phyloP scores from a whole-genome alignment of 1,140 invertebrate species.

The Cyclina sinensis region DNA sequence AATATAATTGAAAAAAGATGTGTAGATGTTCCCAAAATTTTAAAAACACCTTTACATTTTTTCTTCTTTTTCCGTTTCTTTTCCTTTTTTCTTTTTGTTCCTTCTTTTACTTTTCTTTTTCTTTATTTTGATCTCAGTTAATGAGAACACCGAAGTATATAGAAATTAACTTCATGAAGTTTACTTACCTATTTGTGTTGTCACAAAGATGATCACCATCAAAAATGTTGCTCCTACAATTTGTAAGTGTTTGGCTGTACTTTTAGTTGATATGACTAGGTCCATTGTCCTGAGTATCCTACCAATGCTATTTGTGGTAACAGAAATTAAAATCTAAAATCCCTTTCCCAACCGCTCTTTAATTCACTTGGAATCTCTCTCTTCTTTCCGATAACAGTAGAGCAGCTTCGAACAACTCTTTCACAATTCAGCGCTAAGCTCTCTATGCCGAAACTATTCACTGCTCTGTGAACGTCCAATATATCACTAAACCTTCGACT shows the following conservation, averaged over 20 bases:
- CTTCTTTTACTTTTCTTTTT: no score
- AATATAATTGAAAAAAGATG: no score
- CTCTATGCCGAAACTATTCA: no score
- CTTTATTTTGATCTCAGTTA: no score
- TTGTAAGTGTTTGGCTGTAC: conserved; percentile 37
- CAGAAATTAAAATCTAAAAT: background rate
- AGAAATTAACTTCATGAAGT: no score
- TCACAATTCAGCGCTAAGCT: background rate
- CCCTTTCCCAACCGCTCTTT: background rate
- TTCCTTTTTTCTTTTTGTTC: no score
- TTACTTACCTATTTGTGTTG: conserved; percentile 58
- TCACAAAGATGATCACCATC: conserved; percentile 1
- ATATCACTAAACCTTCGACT: background rate
- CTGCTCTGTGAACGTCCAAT: background rate
- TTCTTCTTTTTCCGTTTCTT: no score
- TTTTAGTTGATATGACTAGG: conserved; percentile 4
- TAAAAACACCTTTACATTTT: no score
- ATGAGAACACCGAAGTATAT: no score
- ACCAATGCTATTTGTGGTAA: background rate
- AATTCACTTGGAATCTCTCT: background rate
- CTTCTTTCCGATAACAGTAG: background rate
- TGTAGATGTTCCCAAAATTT: no score
- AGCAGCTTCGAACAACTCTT: background rate
- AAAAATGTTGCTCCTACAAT: conserved; percentile 17
- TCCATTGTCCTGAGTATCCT: conserved; percentile 51